A percentile compares a stretch with the other conserved stretches of the same genome.
Conservation (phyloP, 2,797 vertebrate species). For the Acanthurus tractus region DNA sequence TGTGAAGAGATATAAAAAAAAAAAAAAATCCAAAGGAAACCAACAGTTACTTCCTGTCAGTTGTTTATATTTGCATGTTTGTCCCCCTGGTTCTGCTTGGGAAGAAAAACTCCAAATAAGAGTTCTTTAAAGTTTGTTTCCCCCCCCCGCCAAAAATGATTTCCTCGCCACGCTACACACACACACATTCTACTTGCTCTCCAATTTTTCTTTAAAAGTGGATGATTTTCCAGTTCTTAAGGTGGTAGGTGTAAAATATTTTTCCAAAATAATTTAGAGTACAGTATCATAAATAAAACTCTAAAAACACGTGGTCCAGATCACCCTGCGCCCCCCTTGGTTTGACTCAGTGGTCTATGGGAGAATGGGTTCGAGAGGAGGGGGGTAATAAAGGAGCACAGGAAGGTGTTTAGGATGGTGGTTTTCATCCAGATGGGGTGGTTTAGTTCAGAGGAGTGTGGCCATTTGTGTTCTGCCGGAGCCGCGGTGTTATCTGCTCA, state of each 20-base stretch:
- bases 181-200: conserved; percentile 82
- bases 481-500: conserved; percentile 91
- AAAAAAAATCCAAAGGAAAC: conserved; percentile 85
- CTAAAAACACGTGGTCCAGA: conserved; percentile 80
- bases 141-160: neutral
- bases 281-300: conserved; percentile 90
- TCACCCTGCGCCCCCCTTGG: conserved; percentile 71
- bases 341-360: conserved; percentile 78
- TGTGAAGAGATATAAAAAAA: conserved; percentile 71
- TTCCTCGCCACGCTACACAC: conserved; percentile 58
- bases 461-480: conserved; percentile 15
- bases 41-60: conserved; percentile 54
- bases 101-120: conserved; percentile 38
- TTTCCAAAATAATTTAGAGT: conserved; percentile 97
- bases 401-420: conserved; percentile 32
- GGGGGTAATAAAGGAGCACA: conserved; percentile 26
- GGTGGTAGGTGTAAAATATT: conserved; percentile 90
- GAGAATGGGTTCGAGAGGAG: conserved; percentile 52
- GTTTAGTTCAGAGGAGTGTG: conserved; percentile 23
- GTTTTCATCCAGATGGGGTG: conserved; percentile 29
- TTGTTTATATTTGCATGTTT: conserved; percentile 68
- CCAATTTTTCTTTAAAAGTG: conserved; percentile 78
- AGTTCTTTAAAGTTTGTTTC: conserved; percentile 58
- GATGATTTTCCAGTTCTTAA: conserved; percentile 90
- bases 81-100: conserved; percentile 47